Conservation (phyloP, 2,797 vertebrate species). For the Phyllotis vaccarum region DNA sequence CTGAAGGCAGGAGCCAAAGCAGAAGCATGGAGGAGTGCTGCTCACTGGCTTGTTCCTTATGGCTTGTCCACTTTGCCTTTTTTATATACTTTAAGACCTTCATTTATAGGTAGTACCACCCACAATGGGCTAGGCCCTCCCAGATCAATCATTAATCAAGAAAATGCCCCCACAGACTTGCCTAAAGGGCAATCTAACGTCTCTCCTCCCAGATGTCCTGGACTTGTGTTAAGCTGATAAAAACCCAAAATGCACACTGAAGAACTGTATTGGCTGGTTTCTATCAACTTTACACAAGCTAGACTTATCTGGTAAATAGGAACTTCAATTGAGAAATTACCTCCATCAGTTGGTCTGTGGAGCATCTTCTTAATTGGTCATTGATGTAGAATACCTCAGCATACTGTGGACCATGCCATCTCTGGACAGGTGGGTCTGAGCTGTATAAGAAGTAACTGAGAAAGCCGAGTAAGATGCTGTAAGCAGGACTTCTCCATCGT, state of each 20-base stretch:
- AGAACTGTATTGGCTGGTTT: neutral
- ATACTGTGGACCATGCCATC: neutral
- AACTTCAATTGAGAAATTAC: neutral
- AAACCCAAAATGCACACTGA: neutral
- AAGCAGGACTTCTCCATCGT: neutral
- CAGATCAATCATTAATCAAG: neutral
- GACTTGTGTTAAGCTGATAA: neutral
- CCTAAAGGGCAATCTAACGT: neutral
- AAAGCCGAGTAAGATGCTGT: neutral
- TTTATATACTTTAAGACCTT: neutral
- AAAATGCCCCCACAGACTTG: neutral
- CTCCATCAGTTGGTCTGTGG: neutral
- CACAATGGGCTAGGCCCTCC: neutral
- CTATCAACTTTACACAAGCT: neutral
- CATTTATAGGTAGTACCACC: neutral
- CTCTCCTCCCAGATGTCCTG: neutral
- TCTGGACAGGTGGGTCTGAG: neutral
- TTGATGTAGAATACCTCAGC: neutral
- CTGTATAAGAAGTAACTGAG: neutral
- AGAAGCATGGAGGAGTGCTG: neutral
- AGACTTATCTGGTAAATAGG: neutral
- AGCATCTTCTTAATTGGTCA: neutral
- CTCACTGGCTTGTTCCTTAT: neutral
- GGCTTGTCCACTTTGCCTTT: neutral
- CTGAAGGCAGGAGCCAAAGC: neutral